These are phyloP conservation scores for Dicerorhinus sumatrensis DNA, from an alignment of 2,113 vertebrate species.

Conservation along the genomic window DNA sequence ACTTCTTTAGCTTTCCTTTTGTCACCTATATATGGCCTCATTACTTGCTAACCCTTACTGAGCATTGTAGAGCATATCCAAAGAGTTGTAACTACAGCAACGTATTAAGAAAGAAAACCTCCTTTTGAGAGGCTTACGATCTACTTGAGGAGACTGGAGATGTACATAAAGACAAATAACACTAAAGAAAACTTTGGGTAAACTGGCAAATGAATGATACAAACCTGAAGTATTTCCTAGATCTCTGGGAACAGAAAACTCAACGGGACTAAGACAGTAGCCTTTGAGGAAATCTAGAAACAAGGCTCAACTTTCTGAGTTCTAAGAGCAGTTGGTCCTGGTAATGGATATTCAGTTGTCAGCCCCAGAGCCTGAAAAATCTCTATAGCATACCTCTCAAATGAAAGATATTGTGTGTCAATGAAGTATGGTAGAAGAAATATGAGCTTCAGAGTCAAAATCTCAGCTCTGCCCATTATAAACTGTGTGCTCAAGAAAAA, in stretches of 20 bases:
- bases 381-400: neutral
- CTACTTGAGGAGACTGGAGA: neutral
- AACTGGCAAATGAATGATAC: neutral
- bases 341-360: neutral
- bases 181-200: neutral
- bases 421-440: neutral
- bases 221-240: neutral
- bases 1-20: neutral
- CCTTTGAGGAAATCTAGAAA: neutral
- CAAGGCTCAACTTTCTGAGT: neutral
- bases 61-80: neutral
- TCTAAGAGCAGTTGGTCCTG: neutral
- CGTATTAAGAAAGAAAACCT: neutral
- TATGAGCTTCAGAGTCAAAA: neutral
- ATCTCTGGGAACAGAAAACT: neutral
- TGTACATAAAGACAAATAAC: neutral
- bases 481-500: slow-evolving; percentile 14
- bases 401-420: neutral
- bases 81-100: neutral
- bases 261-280: neutral
- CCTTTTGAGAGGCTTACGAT: neutral
- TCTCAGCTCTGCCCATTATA: neutral
- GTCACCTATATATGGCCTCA: neutral
- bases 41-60: neutral
- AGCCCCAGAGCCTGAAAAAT: neutral